These are phyloP conservation scores for Pituophis catenifer DNA, from an alignment of 2,113 vertebrate genomes.

Conservation along the genomic window DNA sequence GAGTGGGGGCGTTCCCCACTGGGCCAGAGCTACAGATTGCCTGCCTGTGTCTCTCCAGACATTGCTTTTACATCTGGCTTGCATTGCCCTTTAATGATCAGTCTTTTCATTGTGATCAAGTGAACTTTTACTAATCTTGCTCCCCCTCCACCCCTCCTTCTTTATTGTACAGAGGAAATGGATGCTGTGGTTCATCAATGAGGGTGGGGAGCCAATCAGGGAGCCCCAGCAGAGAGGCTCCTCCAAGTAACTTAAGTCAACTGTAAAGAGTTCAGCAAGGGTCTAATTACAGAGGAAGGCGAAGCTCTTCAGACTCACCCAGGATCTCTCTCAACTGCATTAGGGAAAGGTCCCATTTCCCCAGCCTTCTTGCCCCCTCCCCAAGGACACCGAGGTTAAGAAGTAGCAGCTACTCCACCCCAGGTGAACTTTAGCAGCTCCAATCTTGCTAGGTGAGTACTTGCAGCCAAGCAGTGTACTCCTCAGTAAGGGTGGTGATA, in stretches of 20 bases:
- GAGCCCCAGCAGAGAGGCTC: slow-evolving; percentile 57
- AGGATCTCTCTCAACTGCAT: slow-evolving; percentile 39
- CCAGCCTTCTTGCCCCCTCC: neutral
- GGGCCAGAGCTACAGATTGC: neutral
- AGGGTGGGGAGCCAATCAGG: slow-evolving; percentile 28
- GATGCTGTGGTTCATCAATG: slow-evolving; percentile 75
- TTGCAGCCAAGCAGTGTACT: slow-evolving; percentile 12
- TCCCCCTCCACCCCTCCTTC: slow-evolving; percentile 54
- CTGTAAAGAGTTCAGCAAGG: slow-evolving; percentile 70
- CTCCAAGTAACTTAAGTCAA: slow-evolving; percentile 75
- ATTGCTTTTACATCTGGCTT: slow-evolving; percentile 63
- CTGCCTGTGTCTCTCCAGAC: slow-evolving; percentile 23
- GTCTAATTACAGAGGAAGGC: slow-evolving; percentile 69
- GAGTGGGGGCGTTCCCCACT: neutral
- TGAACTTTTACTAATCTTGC: slow-evolving; percentile 73
- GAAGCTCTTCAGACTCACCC: slow-evolving; percentile 57
- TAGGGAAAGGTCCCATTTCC: neutral
- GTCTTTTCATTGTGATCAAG: slow-evolving; percentile 69
- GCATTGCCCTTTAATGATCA: slow-evolving; percentile 69
- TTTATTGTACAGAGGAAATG: slow-evolving; percentile 73
- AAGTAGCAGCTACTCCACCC: slow-evolving; percentile 20
- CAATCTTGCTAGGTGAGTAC: slow-evolving; percentile 36
- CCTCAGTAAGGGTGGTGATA: slow-evolving; percentile 2
- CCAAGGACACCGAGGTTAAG: slow-evolving; percentile 20
- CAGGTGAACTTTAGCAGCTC: slow-evolving; percentile 26